Evolutionary conservation across 2,888 invertebrate species (phyloP), one percentile per base, ranked within the genome.

Genomic region (Cremastinae sp.): DNA sequence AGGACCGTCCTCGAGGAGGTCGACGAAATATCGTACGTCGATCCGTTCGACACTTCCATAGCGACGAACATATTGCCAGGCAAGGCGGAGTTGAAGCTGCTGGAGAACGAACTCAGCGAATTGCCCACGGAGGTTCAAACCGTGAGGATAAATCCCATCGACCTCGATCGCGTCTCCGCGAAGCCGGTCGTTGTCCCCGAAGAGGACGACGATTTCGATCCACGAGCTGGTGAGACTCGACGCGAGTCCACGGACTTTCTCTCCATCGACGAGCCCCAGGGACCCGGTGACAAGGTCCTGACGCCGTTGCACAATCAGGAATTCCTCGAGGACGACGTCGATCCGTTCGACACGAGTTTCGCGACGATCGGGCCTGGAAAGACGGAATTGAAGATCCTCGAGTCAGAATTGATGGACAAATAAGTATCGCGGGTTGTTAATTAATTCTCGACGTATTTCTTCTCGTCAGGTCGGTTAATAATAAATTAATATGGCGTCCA

Each of bases 31-130:
- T 87, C 88, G 1, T 91, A 94, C 81, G 88, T 90, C 7, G 96
- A 96, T 90, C 97, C 97, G 0, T 97, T 97, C 87, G 97, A 97
- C 86, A 97, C 97, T 0, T 95, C 96, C 0, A 95, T 95, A 82
- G 96, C 96, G 0, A 91, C 91, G 71, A 94, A 95, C 85, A 93
- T 96, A 66, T 91, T 93, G 61, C 96, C 96, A 0, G 95, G 96
- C 2, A 94, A 93, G 89, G 94, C 95, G 0, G 96, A 96, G 88
- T 90, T 96, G 8, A 95, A 94, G 86, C 89, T 96, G 43, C 86
- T 96, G 16, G 95, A 96, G 81, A 94, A 92, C 87, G 96, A 96
- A 86, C 91, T 96, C 72, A 94, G 94, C 18, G 86, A 90, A 81
- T 91, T 93, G 73, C 90, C 91, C 61, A 8, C 51, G 4, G 90